A percentile compares a stretch with the other conserved stretches of the same genome.
Conservation (phyloP, 2,888 invertebrate species). For the Chloroclystis v-ata region DNA sequence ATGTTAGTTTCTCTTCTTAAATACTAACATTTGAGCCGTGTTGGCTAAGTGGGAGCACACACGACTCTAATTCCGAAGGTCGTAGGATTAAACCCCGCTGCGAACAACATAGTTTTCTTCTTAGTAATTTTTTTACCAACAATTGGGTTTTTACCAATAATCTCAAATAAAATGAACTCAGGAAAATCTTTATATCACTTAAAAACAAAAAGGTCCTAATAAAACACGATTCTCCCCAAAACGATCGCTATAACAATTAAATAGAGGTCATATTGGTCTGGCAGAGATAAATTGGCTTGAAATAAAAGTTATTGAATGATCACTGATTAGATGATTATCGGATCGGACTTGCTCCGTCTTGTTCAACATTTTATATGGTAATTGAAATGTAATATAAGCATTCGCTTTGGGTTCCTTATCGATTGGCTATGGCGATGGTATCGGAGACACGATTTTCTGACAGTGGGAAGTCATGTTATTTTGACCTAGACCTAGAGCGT, state of each 20-base stretch:
- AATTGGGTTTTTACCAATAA: too few species aligned
- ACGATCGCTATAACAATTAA: slow-evolving; percentile 41
- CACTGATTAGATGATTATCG: slow-evolving; percentile 77
- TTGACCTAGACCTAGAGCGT: slow-evolving; percentile 3
- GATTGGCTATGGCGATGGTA: slow-evolving; percentile 51
- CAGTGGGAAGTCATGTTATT: slow-evolving; percentile 34
- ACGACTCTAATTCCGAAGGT: too few species aligned
- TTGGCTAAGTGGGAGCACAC: too few species aligned
- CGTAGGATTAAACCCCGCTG: too few species aligned
- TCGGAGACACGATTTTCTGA: slow-evolving; percentile 35
- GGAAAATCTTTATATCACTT: slow-evolving; percentile 43
- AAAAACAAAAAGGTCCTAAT: slow-evolving; percentile 54
- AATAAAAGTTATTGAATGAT: slow-evolving; percentile 75
- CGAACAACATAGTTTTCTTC: too few species aligned
- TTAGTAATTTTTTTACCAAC: too few species aligned
- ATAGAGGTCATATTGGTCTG: slow-evolving; percentile 43
- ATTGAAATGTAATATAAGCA: slow-evolving; percentile 74
- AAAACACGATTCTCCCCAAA: slow-evolving; percentile 58
- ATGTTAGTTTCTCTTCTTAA: too few species aligned
- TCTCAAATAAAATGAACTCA: slow-evolving; percentile 39
- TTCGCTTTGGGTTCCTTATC: slow-evolving; percentile 65
- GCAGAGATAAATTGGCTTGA: slow-evolving; percentile 43
- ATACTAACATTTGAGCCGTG: too few species aligned
- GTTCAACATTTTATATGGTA: slow-evolving; percentile 74
- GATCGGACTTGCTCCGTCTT: slow-evolving; percentile 54